Conservation (phyloP, 2,888 invertebrate genomes). For the Sipha maydis region DNA sequence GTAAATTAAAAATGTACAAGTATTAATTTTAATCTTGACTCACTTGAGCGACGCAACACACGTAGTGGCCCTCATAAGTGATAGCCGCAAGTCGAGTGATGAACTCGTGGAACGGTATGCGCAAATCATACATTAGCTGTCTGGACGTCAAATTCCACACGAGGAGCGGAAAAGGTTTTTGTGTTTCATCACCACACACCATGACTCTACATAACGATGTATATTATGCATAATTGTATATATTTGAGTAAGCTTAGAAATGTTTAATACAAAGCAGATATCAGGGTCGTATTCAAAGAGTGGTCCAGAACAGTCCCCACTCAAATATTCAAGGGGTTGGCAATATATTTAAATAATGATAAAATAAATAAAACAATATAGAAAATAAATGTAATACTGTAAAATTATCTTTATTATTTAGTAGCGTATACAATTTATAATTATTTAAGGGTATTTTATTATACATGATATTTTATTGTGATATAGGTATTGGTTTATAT, state of each 20-base stretch:
- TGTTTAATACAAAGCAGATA: no score
- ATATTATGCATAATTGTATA: neutral
- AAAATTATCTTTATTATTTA: no score
- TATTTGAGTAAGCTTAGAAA: neutral
- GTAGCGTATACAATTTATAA: no score
- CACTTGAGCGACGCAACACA: constrained; percentile 71
- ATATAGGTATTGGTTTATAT: no score
- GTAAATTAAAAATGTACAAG: neutral
- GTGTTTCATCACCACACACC: constrained; percentile 91
- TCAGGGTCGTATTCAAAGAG: no score
- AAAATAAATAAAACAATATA: no score
- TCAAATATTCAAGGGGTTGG: no score
- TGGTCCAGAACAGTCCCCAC: no score
- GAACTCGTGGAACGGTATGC: constrained; percentile 91
- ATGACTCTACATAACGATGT: constrained; percentile 72
- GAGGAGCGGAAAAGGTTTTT: constrained; percentile 88
- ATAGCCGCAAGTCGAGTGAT: constrained; percentile 85
- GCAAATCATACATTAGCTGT: constrained; percentile 85
- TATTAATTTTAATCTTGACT: neutral
- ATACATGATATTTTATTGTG: no score
- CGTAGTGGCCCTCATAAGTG: constrained; percentile 80
- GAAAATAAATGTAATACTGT: no score
- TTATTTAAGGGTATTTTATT: no score
- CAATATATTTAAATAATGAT: no score
- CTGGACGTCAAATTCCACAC: constrained; percentile 89